phyloP scores from a whole-genome alignment of 2,797 vertebrate species.

The Lutjanus argentimaculatus region DNA sequence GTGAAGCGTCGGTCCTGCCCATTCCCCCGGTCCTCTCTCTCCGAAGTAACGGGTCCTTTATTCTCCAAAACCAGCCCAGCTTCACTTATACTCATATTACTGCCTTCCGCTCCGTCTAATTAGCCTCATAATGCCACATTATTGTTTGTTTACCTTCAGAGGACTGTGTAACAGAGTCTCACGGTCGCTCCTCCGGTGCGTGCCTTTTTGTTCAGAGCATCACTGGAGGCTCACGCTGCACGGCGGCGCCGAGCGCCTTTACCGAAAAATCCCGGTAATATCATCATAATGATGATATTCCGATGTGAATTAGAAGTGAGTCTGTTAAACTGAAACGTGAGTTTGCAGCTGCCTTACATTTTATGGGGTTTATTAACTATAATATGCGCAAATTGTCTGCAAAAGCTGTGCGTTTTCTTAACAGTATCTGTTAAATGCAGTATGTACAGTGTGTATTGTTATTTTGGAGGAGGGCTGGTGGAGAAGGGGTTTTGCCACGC shows the following conservation, averaged over 20 bases:
- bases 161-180: constrained; percentile 25
- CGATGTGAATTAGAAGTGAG: neutral
- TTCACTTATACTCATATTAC: neutral
- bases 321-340: neutral
- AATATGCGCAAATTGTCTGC: neutral
- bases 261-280: neutral
- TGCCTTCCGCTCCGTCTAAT: neutral
- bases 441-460: neutral
- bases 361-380: neutral
- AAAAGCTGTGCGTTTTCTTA: neutral
- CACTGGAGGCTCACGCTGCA: constrained; percentile 36
- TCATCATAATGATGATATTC: neutral
- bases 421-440: neutral
- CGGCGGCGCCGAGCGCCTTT: constrained; percentile 19
- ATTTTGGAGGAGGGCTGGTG: neutral
- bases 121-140: neutral
- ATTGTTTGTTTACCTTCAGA: neutral
- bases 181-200: constrained; percentile 44
- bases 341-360: neutral
- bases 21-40: constrained; percentile 48
- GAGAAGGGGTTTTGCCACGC: neutral
- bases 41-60: constrained; percentile 72
- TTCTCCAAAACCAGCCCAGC: constrained; percentile 17
- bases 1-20: constrained; percentile 71
- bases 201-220: constrained; percentile 73